These are phyloP conservation scores for Anoncus sp. DNA, from an alignment of 2,888 invertebrate genomes.

Conservation along the genomic window DNA sequence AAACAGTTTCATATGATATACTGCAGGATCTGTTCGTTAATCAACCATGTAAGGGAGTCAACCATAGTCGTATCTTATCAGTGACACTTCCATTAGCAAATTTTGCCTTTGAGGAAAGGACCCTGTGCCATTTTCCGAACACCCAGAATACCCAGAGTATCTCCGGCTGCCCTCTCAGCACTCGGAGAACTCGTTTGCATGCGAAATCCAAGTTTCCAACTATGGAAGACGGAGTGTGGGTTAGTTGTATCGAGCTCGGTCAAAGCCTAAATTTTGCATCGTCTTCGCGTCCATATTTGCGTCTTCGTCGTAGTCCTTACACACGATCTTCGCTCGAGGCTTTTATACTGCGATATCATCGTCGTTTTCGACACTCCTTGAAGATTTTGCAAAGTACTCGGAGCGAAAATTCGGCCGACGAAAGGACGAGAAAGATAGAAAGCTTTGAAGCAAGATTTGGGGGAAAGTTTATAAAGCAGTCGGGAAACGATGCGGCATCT, in stretches of 20 bases:
- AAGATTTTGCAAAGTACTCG: constrained; percentile 25
- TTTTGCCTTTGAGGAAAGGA: constrained; percentile 36
- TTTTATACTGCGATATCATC: constrained; percentile 53
- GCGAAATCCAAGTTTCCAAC: constrained; percentile 52
- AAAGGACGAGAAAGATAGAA: constrained; percentile 31
- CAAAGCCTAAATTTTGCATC: constrained; percentile 13
- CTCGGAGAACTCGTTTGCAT: constrained; percentile 48
- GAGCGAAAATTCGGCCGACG: constrained; percentile 30
- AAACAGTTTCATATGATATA: constrained; percentile 24
- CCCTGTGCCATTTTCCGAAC: constrained; percentile 21
- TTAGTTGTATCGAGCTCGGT: constrained; percentile 19
- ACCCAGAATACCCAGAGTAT: constrained; percentile 24
- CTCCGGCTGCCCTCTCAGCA: constrained; percentile 23
- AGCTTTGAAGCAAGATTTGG: constrained; percentile 63
- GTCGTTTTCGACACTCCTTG: constrained; percentile 10
- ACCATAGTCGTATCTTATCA: constrained; percentile 29
- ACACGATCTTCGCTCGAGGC: constrained; percentile 15
- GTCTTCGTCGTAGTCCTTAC: constrained; percentile 16
- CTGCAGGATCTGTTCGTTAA: constrained; percentile 42
- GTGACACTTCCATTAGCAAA: constrained; percentile 30
- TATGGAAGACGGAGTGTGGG: constrained; percentile 27
- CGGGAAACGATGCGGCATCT: constrained; percentile 1
- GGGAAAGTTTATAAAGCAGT: constrained; percentile 73
- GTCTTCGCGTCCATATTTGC: constrained; percentile 14
- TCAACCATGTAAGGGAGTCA: constrained; percentile 34